A percentile compares a stretch with the other conserved stretches of the same genome.
Evolutionary conservation across 2,113 vertebrate species (phyloP).

Genomic region (Chitala chitala): DNA sequence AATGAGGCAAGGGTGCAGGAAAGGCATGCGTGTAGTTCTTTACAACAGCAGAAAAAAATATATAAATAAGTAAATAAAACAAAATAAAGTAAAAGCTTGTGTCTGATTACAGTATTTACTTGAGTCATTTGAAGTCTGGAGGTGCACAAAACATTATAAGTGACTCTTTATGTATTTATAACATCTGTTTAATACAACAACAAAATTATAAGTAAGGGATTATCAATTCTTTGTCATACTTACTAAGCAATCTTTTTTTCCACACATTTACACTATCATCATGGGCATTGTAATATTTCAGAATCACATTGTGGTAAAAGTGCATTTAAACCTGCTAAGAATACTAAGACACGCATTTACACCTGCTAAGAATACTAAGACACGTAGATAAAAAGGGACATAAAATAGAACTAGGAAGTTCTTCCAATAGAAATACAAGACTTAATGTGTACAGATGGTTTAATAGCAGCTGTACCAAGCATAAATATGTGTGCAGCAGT

Average conservation of each 20-base stretch:
- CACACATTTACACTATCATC: background rate
- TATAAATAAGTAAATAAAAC: no score
- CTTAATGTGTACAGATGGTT: no score
- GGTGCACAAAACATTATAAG: background rate
- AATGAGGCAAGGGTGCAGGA: background rate
- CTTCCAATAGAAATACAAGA: background rate
- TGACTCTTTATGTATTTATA: background rate
- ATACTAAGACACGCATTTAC: no score
- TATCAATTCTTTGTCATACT: background rate
- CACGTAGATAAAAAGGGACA: no score
- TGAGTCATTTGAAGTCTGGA: background rate
- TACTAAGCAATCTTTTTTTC: background rate
- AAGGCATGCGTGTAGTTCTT: background rate
- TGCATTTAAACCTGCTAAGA: no score
- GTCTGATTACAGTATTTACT: background rate
- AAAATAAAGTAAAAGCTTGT: background rate
- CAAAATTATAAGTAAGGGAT: background rate
- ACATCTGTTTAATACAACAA: background rate
- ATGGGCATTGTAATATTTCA: no score
- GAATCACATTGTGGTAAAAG: no score
- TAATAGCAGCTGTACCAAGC: no score
- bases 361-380: no score
- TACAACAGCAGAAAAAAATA: no score
- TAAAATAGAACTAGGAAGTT: no score
- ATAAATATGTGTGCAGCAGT: no score